These are phyloP conservation scores for Malthinus flaveolus DNA, from an alignment of 2,888 invertebrate genomes.

Conservation along the genomic window DNA sequence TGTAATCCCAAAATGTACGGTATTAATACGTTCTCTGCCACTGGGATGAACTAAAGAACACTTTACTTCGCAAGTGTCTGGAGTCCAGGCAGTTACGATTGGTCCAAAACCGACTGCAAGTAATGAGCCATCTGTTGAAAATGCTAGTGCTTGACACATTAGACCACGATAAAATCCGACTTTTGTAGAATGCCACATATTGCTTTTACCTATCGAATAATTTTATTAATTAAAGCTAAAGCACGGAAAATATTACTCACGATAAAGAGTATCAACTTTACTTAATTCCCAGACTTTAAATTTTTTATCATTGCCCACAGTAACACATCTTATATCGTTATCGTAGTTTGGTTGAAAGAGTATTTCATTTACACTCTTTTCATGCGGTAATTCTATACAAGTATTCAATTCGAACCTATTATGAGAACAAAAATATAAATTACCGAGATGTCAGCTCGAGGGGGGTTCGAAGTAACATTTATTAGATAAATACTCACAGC, in stretches of 20 bases:
- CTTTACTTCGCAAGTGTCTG: slow-evolving; percentile 62
- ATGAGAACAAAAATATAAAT: slow-evolving; percentile 23
- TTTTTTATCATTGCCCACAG: slow-evolving; percentile 67
- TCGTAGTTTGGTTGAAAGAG: slow-evolving; percentile 61
- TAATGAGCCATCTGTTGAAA: slow-evolving; percentile 77
- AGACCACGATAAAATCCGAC: slow-evolving; percentile 65
- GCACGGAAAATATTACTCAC: slow-evolving; percentile 45
- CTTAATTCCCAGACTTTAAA: slow-evolving; percentile 73
- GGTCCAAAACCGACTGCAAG: slow-evolving; percentile 70
- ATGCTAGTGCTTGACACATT: slow-evolving; percentile 62
- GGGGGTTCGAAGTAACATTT: not conserved
- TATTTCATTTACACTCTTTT: slow-evolving; percentile 61
- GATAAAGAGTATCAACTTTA: slow-evolving; percentile 60
- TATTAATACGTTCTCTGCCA: slow-evolving; percentile 46
- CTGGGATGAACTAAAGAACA: slow-evolving; percentile 58
- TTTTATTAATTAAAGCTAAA: slow-evolving; percentile 7
- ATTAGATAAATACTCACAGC: slow-evolving; percentile 54
- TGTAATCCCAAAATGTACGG: slow-evolving; percentile 63
- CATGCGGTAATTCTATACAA: slow-evolving; percentile 72
- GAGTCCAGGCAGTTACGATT: slow-evolving; percentile 70
- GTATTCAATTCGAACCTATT: slow-evolving; percentile 71
- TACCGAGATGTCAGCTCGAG: not conserved
- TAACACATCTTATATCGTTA: slow-evolving; percentile 61
- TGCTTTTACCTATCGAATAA: slow-evolving; percentile 55
- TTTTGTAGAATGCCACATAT: slow-evolving; percentile 68